Base-by-base conservation (phyloP, 92 coral and sea anemone genomes). In the Palythoa grandiflora region DNA sequence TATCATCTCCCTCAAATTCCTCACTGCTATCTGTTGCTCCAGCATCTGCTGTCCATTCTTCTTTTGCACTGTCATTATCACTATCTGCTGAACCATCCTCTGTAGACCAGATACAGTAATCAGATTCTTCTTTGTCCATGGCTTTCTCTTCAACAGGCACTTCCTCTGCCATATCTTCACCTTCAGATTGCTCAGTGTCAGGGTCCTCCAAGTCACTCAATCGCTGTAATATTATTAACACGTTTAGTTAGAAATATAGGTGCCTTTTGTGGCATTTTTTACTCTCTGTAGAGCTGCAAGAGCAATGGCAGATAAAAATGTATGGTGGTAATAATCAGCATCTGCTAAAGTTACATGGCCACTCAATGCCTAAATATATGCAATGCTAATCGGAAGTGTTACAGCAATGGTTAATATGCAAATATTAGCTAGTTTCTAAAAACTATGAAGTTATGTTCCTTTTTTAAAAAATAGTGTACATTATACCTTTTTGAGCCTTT, bases 351-450 rank as follows among this genome's bases (percentile, higher is more conserved):
- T 63, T 3, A 63, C 70, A 63, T 63, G 70, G 70, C 70, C 70
- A 63, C 70, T n/a, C 70, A 63, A 63, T 63, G 70, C 70, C 70
- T 63, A 63, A 63, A 63, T 63, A n/a, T 63, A 63, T 63, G 70
- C 70, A 63, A 63, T 63, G 70, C 20, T 63, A 63, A 19, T 63
- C 10, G 7, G 70, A 63, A 63, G 6, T 63, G 37, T 63, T 63
- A 10, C 70, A 63, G 70, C 0, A 10, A 16, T 63, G 70, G 20
- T 63, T 63, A 44, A 44, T 44, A n/a, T 63, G 70, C 70, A 63
- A 63, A 63, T 63, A 63, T n/a, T 9, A 63, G 36, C 70, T 63
- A 63, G 70, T 63, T 17, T 63, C 70, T 63, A 63, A 63, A 63
- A 63, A 63, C 70, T 63, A 63, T 19, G 70, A 63, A 2, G 70